Evolutionary conservation across 2,888 invertebrate species (phyloP).

Genomic region (Apocheima hispidaria): DNA sequence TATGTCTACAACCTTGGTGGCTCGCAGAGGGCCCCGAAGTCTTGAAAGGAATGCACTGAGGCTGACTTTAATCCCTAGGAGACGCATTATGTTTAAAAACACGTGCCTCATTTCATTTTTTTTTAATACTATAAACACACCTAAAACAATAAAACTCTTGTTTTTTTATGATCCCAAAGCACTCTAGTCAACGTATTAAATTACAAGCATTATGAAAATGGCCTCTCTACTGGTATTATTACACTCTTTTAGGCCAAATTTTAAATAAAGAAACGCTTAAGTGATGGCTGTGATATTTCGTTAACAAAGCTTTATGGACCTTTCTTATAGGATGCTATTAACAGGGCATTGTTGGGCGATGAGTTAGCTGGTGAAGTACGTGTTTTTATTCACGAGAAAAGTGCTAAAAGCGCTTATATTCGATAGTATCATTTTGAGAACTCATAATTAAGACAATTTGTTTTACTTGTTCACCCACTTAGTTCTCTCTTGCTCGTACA

Average conservation of each 20-base stretch:
- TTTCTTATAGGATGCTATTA: conserved; percentile 27
- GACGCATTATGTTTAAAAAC: background rate
- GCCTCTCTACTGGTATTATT: conserved; percentile 17
- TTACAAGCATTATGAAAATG: conserved; percentile 21
- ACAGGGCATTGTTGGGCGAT: conserved; percentile 17
- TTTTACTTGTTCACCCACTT: no score
- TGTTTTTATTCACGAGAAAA: conserved; percentile 7
- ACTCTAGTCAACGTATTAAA: conserved; percentile 17
- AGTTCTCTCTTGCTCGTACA: no score
- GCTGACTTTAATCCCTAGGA: no score
- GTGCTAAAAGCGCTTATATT: no score
- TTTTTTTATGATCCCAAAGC: conserved; percentile 7
- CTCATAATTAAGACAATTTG: no score
- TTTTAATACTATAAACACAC: background rate
- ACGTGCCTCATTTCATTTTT: background rate
- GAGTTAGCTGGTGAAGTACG: conserved; percentile 14
- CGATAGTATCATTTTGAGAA: no score
- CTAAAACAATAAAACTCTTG: background rate
- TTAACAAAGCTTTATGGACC: conserved; percentile 21
- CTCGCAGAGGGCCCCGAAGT: no score
- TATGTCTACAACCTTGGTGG: no score
- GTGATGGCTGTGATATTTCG: conserved; percentile 28
- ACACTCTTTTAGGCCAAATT: conserved; percentile 20
- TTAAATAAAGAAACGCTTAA: conserved; percentile 18
- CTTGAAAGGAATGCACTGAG: no score